These are phyloP conservation scores for Drosophila neutralis DNA, from an alignment of 2,888 invertebrate genomes.

Conservation along the genomic window DNA sequence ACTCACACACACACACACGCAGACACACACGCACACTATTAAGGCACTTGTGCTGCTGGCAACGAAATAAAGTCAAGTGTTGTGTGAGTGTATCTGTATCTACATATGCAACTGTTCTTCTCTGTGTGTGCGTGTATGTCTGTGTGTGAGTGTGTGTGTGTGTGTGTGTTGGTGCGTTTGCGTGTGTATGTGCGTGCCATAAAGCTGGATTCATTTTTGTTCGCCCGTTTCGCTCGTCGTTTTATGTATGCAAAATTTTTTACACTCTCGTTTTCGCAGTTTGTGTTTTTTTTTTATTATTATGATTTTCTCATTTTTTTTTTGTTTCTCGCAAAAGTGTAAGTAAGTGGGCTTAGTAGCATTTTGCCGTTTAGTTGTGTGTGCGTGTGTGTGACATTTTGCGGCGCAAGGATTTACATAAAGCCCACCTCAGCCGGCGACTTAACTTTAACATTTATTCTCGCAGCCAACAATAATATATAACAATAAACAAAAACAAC, in stretches of 20 bases:
- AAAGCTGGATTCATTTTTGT: conserved; percentile 73
- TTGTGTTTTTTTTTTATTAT: conserved; percentile 46
- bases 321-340: conserved; percentile 66
- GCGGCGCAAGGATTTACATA: conserved; percentile 70
- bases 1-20: conserved; percentile 20
- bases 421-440: conserved; percentile 64
- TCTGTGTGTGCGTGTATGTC: not conserved
- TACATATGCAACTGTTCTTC: conserved; percentile 53
- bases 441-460: conserved; percentile 68
- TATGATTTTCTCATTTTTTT: conserved; percentile 47
- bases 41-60: conserved; percentile 66
- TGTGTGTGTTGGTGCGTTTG: conserved; percentile 31
- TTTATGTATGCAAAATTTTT: conserved; percentile 76
- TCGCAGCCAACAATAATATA: conserved; percentile 4
- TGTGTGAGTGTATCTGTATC: conserved; percentile 41
- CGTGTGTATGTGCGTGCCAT: conserved; percentile 62
- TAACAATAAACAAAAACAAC: conserved; percentile 11
- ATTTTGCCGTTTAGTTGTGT: conserved; percentile 70
- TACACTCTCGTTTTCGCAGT: conserved; percentile 78
- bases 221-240: conserved; percentile 49
- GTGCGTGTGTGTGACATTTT: conserved; percentile 47
- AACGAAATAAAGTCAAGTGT: conserved; percentile 71
- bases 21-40: conserved; percentile 68
- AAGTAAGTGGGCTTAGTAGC: conserved; percentile 80
- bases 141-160: conserved; percentile 1